Evolutionary conservation across 2,888 invertebrate species (phyloP).

Genomic region (Pilophorus perplexus): DNA sequence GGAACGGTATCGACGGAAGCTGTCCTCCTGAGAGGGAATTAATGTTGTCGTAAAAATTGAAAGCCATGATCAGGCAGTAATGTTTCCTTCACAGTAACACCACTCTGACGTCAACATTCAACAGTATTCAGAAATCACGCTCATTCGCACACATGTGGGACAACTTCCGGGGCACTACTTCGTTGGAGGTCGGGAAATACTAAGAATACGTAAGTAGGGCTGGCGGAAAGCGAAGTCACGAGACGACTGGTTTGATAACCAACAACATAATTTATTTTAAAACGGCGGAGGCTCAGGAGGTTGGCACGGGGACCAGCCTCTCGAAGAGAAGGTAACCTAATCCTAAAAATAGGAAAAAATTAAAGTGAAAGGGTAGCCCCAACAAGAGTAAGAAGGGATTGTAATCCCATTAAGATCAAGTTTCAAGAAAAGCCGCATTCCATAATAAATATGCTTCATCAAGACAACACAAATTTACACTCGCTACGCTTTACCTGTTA

Average conservation of each 20-base stretch:
- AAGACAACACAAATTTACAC: no score
- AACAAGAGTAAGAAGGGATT: no score
- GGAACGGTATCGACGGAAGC: constrained; percentile 16
- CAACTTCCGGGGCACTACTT: not conserved
- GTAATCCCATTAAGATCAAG: no score
- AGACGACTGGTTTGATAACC: constrained; percentile 10
- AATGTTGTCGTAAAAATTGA: constrained; percentile 26
- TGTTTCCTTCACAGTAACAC: not conserved
- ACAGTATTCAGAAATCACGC: not conserved
- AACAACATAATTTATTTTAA: constrained; percentile 20
- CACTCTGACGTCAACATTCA: not conserved
- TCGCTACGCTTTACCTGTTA: no score
- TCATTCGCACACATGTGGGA: not conserved
- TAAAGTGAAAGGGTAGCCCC: no score
- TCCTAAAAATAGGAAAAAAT: no score
- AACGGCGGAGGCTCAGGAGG: constrained; percentile 4
- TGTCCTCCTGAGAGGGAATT: constrained; percentile 27
- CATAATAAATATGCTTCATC: no score
- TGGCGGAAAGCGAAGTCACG: not conserved
- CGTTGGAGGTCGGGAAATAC: no score
- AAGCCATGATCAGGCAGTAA: not conserved
- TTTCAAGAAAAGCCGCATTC: no score
- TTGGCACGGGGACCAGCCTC: no score
- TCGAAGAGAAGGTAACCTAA: no score
- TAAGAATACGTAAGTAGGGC: no score